Conservation (phyloP, 2,888 invertebrate genomes). For the Epinotia brunnichana region DNA sequence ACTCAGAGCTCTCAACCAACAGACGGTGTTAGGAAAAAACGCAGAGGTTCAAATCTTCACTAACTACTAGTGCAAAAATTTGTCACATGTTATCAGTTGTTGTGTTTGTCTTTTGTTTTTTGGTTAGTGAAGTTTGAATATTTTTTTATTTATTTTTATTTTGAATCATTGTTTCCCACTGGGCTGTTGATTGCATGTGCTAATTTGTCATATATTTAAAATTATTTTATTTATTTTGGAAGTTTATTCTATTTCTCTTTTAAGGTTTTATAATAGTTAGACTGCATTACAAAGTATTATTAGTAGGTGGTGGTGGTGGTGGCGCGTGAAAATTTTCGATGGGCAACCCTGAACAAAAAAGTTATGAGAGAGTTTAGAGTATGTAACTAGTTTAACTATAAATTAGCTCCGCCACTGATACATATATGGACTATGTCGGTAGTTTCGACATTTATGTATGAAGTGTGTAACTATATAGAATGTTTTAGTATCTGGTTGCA, state of each 20-base stretch:
- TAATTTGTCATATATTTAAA: conserved; percentile 16
- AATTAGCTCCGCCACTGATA: no score
- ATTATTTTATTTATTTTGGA: background rate
- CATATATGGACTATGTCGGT: no score
- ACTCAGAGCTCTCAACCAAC: conserved; percentile 68
- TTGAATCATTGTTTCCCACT: conserved; percentile 43
- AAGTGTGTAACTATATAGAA: no score
- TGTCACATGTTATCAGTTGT: conserved; percentile 53
- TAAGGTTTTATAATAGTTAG: background rate
- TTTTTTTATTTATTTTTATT: conserved; percentile 46
- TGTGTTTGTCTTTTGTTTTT: conserved; percentile 59
- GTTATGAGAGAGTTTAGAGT: no score
- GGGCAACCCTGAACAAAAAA: no score
- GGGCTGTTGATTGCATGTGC: conserved; percentile 48
- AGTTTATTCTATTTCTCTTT: background rate
- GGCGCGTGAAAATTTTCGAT: no score
- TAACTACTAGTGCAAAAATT: conserved; percentile 57
- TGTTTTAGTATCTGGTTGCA: no score
- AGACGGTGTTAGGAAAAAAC: conserved; percentile 79
- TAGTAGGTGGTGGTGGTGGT: no score
- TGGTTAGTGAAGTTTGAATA: conserved; percentile 65
- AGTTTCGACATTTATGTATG: no score
- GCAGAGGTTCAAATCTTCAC: conserved; percentile 82
- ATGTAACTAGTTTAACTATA: no score
- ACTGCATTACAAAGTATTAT: background rate